phyloP scores from a whole-genome alignment of 2,888 invertebrate genomes.

The Nemapogon koenigi region DNA sequence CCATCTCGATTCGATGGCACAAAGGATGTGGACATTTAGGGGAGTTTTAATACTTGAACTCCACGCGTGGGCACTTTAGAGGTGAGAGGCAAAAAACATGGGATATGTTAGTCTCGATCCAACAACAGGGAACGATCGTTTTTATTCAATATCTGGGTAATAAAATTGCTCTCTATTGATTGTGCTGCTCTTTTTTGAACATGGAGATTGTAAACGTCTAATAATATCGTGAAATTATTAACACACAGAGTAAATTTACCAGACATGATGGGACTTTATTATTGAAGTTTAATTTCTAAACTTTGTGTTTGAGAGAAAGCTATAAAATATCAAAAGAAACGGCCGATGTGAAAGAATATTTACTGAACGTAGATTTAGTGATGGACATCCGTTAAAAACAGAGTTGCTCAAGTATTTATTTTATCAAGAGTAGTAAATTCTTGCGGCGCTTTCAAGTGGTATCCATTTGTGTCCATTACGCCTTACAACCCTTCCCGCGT shows the following conservation, averaged over 20 bases:
- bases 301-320: conserved; percentile 4
- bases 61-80: conserved; percentile 26
- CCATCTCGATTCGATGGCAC: conserved; percentile 33
- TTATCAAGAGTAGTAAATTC: conserved; percentile 35
- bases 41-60: conserved; percentile 29
- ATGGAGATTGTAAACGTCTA: too few relatives aligned
- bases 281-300: too few relatives aligned
- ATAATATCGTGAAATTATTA: too few relatives aligned
- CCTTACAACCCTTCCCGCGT: conserved; percentile 44
- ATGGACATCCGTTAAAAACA: conserved; percentile 4
- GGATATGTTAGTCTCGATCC: too few relatives aligned
- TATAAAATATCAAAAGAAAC: conserved; percentile 1
- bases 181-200: too few relatives aligned
- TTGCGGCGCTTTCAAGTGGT: conserved; percentile 47
- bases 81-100: conserved; percentile 34
- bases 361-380: conserved; percentile 3
- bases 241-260: too few relatives aligned
- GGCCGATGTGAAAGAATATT: conserved; percentile 7
- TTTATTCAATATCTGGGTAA: too few relatives aligned
- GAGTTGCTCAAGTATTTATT: conserved; percentile 36
- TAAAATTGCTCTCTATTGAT: too few relatives aligned
- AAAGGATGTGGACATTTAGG: conserved; percentile 42
- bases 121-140: too few relatives aligned
- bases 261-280: too few relatives aligned
- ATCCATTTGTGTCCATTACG: conserved; percentile 45